Base-by-base conservation (phyloP, 2,113 vertebrate genomes). In the Ochotona curzoniae region DNA sequence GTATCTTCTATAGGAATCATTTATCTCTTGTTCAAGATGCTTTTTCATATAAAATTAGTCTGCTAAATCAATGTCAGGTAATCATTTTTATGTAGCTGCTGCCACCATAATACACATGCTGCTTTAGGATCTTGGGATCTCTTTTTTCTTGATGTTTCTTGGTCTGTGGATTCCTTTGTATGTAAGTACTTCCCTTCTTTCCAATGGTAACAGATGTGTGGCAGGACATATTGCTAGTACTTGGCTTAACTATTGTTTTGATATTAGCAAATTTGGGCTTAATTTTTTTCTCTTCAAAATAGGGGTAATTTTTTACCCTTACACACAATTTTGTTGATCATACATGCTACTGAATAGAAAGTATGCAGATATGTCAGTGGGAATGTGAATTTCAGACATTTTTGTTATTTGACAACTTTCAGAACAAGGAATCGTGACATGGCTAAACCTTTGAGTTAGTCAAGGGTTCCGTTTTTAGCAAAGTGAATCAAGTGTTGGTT, bases 271-370 rank as follows among this genome's bases (percentile, higher is more conserved):
- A 28, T 67, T 90, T 35, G 8, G 13, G 44, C 38, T 79, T 66
- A 44, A 85, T 35, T 35, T 84, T 95, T 94, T 82, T 93, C 9
- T 7, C 20, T 88, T 81, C 84, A 4, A 60, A 87, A 76, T 87
- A 94, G 87, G 10, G 79, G 20, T 83, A 25, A 79, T 23, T 28
- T 63, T 51, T 69, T 23, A 87, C 12, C 15, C 66, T 47, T 35
- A 69, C 51, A 90, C 79, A 66, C 7, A 67, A 26, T 74, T 30
- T 92, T 8, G 71, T 71, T 66, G 73, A 10, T 67, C 47, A 38
- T 61, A 49, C 26, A 13, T 80, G 38, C 3, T 82, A 28, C 20
- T 13, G 54, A 84, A 35, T 38, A 75, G 47, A 70, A 80, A 71
- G 57, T 74, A 15, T 87, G 7, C 82, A 61, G 61, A 32, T 63